Evolutionary conservation across 2,113 vertebrate species (phyloP).

Genomic region (Neolamprologus brichardi): DNA sequence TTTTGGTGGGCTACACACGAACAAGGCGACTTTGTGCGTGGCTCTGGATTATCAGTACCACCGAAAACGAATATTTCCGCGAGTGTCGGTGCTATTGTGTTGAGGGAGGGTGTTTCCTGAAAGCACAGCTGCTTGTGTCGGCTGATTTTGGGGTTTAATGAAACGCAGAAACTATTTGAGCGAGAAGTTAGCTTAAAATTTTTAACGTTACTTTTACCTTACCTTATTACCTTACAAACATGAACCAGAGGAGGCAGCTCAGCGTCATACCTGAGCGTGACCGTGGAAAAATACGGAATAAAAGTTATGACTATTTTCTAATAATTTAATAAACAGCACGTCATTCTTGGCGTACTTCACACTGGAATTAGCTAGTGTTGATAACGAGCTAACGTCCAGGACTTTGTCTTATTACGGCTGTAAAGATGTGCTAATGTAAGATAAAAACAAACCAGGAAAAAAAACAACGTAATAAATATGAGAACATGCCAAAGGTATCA

Average conservation of each 20-base stretch:
- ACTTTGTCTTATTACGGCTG: not conserved
- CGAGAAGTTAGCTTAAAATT: not conserved
- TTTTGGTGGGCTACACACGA: not conserved
- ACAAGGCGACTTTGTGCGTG: conserved; percentile 10
- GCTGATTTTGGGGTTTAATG: not conserved
- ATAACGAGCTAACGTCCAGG: not conserved
- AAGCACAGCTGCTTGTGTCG: not conserved
- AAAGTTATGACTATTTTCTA: not conserved
- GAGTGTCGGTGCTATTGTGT: not conserved
- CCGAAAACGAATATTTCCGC: not conserved
- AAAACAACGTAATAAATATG: not conserved
- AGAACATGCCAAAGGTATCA: not conserved
- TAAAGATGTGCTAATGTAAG: not conserved
- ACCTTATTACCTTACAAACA: not conserved
- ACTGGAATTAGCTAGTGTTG: not conserved
- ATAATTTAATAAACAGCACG: not conserved
- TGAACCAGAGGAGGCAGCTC: not conserved
- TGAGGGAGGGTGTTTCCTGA: not conserved
- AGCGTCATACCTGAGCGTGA: no score
- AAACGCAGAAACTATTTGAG: not conserved
- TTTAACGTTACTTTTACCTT: not conserved
- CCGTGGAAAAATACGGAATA: not conserved
- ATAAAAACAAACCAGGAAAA: not conserved
- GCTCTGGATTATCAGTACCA: not conserved
- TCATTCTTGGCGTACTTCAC: not conserved